Percentiles rank a stretch among this genome's conserved stretches.
These are phyloP conservation scores for Galeopterus variegatus DNA, from an alignment of 2,113 vertebrate genomes.

Conservation along the genomic window DNA sequence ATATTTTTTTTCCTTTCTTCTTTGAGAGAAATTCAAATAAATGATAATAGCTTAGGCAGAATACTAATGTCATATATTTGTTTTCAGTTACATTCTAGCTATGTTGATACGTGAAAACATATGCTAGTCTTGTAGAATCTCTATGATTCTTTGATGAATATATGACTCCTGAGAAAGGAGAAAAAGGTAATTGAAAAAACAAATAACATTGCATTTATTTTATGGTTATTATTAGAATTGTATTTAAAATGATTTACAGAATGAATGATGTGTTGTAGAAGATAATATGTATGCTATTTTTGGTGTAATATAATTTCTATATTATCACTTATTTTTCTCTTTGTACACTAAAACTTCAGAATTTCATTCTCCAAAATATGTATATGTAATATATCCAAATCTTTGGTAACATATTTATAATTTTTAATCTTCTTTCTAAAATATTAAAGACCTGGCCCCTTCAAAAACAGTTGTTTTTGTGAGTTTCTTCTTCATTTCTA, in stretches of 20 bases:
- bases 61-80: neutral
- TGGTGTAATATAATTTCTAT: neutral
- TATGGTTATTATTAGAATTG: conserved; percentile 11
- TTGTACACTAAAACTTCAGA: neutral
- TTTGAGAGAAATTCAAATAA: conserved; percentile 44
- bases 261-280: neutral
- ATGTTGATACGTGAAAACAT: neutral
- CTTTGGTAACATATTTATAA: neutral
- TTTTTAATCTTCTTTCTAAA: conserved; percentile 7
- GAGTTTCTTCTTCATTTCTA: neutral
- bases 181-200: conserved; percentile 3
- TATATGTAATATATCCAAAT: neutral
- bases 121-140: neutral
- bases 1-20: neutral
- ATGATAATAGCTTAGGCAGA: neutral
- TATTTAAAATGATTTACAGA: conserved; percentile 50
- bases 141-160: neutral
- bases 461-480: conserved; percentile 13
- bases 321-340: neutral
- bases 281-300: neutral
- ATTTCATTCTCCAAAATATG: neutral
- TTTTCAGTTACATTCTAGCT: conserved; percentile 33
- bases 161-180: neutral
- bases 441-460: neutral
- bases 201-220: neutral